Percentiles rank a stretch among this genome's conserved stretches.
phyloP scores from a whole-genome alignment of 2,113 vertebrate species.

The Dasypus novemcinctus region DNA sequence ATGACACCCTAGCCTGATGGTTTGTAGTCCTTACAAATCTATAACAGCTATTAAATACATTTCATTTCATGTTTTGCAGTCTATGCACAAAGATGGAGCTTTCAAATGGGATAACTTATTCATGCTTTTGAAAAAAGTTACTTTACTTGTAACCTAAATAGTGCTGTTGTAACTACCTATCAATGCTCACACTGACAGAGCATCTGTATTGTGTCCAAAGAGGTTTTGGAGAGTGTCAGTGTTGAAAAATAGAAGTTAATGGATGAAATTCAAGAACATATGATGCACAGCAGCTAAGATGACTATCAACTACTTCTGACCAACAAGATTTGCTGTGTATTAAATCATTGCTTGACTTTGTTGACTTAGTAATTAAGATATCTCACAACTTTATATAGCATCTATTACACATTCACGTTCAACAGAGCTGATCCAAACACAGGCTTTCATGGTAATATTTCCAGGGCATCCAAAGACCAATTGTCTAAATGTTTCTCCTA shows the following conservation, averaged over 20 bases:
- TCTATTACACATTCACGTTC: not conserved
- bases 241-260: conserved; percentile 14
- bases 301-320: not conserved
- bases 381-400: not conserved
- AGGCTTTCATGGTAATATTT: not conserved
- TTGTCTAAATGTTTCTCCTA: not conserved
- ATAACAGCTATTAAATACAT: conserved; percentile 33
- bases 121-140: conserved; percentile 45
- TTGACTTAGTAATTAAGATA: not conserved
- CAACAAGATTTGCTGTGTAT: not conserved
- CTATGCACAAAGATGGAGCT: not conserved
- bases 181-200: not conserved
- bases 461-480: not conserved
- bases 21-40: not conserved
- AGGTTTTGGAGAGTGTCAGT: not conserved
- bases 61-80: not conserved
- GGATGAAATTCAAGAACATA: conserved; percentile 40
- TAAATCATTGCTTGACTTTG: not conserved
- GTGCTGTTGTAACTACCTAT: not conserved
- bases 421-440: not conserved
- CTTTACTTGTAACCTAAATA: not conserved
- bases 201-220: not conserved
- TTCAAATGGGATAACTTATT: conserved; percentile 21
- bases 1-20: not conserved
- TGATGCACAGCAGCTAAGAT: not conserved